Evolutionary conservation across 2,888 invertebrate genomes (phyloP), one percentile per base, ranked within the genome.

Genomic region (Schrankia costaestrigalis): DNA sequence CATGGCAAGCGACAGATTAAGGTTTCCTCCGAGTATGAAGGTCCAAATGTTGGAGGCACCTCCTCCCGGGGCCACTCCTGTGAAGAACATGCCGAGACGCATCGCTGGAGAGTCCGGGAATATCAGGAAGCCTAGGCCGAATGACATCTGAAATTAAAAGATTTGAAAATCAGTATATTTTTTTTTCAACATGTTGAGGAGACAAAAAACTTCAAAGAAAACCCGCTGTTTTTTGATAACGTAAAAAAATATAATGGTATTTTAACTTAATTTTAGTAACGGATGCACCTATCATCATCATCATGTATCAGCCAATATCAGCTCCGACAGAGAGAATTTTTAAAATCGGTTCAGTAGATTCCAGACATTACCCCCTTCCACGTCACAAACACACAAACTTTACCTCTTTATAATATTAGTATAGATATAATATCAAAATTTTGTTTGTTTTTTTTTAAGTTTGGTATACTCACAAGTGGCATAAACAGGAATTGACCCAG

Each of bases 21-120:
- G 90, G 80, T 99, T 98, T 3, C 97, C 98, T 2, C 94, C 95
- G 1, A 99, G 89, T 9, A 98, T 90, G 47, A 95, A 93, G 0
- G 97, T 94, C 97, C 98, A 99, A 59, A 98, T 95, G 78, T 99
- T 99, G 27, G 97, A 97, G 12, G 97, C 97, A 0, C 98, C 98
- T 0, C 99, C 97, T n/a, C 94, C 95, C 0, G 97, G 97, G 2
- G 95, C 93, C 11, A 96, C 94, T 0, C 97, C 97, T 0, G 96
- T 94, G 76, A 96, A 95, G 80, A 97, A 97, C 76, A 97, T 90
- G 2, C 97, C 97, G 51, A 97, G 75, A 26, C 94, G 93, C 90
- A 97, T 90, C 25, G 72, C 78, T 0, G 85, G 67, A 7, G 52
- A 38, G 14, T 74, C 40, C 1, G 94, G 92, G 76, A 96, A 95